Evolutionary conservation across 2,113 vertebrate species (phyloP).

Genomic region (Lampris megalopsis): DNA sequence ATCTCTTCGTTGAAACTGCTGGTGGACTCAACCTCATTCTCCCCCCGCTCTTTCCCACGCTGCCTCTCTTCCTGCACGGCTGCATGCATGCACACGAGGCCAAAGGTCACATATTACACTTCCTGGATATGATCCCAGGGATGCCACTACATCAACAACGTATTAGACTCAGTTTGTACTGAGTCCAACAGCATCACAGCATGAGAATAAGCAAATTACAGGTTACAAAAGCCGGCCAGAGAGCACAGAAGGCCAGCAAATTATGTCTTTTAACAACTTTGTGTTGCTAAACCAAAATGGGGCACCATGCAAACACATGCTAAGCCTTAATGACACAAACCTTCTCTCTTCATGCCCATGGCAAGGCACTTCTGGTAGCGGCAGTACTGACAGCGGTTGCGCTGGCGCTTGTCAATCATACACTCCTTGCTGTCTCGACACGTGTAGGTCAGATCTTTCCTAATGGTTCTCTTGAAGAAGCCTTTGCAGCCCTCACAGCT

Average conservation of each 20-base stretch:
- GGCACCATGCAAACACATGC: neutral
- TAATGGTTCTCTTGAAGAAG: slow-evolving; percentile 86
- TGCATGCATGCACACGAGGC: slow-evolving; percentile 56
- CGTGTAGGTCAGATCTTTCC: slow-evolving; percentile 86
- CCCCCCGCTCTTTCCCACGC: slow-evolving; percentile 90
- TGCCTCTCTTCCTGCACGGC: slow-evolving; percentile 97
- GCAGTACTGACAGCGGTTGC: slow-evolving; percentile 88
- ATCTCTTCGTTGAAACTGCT: slow-evolving; percentile 89
- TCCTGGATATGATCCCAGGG: neutral
- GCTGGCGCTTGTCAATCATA: slow-evolving; percentile 86
- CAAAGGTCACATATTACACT: neutral
- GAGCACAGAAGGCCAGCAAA: neutral
- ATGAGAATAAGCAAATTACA: neutral
- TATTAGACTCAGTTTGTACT: neutral
- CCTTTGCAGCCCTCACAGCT: slow-evolving; percentile 88
- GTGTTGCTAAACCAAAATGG: no score
- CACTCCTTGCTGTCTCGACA: slow-evolving; percentile 87
- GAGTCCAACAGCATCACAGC: no score
- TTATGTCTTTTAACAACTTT: neutral
- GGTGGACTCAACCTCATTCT: slow-evolving; percentile 88
- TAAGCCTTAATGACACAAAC: slow-evolving; percentile 58
- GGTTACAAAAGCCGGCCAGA: neutral
- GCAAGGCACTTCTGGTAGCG: slow-evolving; percentile 88
- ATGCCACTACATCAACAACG: neutral
- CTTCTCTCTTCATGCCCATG: slow-evolving; percentile 89